Evolutionary conservation across 1,140 invertebrate genomes (phyloP).

Genomic region (Atta cephalotes): DNA sequence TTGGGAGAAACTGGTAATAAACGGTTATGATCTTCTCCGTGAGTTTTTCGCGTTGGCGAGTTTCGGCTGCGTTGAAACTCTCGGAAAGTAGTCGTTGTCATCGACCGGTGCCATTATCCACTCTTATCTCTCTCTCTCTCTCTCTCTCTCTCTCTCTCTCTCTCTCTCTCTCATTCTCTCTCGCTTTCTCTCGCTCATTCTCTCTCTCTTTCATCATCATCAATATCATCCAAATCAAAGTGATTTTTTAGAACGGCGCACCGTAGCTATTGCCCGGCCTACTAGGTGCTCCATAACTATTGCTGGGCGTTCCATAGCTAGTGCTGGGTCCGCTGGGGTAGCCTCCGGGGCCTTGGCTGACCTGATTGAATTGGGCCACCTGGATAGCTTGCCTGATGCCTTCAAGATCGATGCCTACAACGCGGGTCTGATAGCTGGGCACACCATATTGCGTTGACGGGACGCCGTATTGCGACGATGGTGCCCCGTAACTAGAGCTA

Average conservation of each 20-base stretch:
- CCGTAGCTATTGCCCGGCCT: constrained; percentile 81
- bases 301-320: constrained; percentile 83
- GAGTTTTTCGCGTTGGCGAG: not conserved
- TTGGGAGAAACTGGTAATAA: constrained; percentile 1
- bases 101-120: constrained; percentile 67
- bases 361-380: constrained; percentile 90
- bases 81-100: constrained; percentile 69
- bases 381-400: constrained; percentile 92
- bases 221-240: constrained; percentile 51
- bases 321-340: constrained; percentile 87
- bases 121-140: constrained; percentile 65
- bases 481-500: constrained; percentile 86
- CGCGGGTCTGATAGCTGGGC: constrained; percentile 87
- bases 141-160: constrained; percentile 44
- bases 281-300: constrained; percentile 83
- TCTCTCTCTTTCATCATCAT: constrained; percentile 32
- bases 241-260: constrained; percentile 77
- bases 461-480: constrained; percentile 87
- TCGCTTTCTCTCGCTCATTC: constrained; percentile 4
- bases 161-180: constrained; percentile 32
- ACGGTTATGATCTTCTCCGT: not conserved
- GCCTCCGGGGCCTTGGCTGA: constrained; percentile 81
- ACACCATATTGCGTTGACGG: constrained; percentile 88
- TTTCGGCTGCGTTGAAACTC: not conserved
- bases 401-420: constrained; percentile 91